Base-by-base conservation (phyloP, 2,888 invertebrate species). In the Ecliptopera silaceata region DNA sequence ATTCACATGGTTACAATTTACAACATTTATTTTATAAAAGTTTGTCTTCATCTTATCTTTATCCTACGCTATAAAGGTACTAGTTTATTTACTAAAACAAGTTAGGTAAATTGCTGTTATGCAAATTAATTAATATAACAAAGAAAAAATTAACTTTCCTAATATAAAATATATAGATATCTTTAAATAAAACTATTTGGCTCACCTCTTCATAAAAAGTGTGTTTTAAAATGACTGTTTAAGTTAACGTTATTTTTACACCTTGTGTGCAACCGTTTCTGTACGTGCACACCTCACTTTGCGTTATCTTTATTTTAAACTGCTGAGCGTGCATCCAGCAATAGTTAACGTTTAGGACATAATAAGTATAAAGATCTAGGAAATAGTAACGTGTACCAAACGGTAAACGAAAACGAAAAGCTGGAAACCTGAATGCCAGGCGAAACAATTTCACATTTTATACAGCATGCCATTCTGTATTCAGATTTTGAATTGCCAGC, bases 301-400 rank as follows among this genome's bases (percentile, higher is more conserved):
- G 41, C 43, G 22, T 47, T 55, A 59, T 59, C 55, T 52, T 55
- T 47, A 41, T 53, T 32, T 53, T 34, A 34, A 53, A 46, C 31
- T 12, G 15, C 22, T 22, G 39, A 46, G n/a, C 46, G 41, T 48
- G 36, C 42, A 34, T n/a, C 13, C 31, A 17, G 10, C 15, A 36
- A 15, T 36, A 36, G 36, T 36, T 38, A 39, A n/a, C 22, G 22
- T 31, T 45, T 32, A 42, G 22, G n/a, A 42, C 41, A 42, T 13
- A 42, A 42, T 22, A 42, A 18, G 43, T 15, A 43, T 43, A 15
- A 43, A 26, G 29, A 43, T 6, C 36, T 15, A 10, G 6, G 15
- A 15, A 34, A 36, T 2, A 12, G 6, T 15, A 8, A 10, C 8
- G 36, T 10, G n/a, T 36, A 15, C 36, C 8, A 6, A 31, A 31